Evolutionary conservation across 2,797 vertebrate genomes (phyloP).

Genomic region (Tragelaphus oryx): DNA sequence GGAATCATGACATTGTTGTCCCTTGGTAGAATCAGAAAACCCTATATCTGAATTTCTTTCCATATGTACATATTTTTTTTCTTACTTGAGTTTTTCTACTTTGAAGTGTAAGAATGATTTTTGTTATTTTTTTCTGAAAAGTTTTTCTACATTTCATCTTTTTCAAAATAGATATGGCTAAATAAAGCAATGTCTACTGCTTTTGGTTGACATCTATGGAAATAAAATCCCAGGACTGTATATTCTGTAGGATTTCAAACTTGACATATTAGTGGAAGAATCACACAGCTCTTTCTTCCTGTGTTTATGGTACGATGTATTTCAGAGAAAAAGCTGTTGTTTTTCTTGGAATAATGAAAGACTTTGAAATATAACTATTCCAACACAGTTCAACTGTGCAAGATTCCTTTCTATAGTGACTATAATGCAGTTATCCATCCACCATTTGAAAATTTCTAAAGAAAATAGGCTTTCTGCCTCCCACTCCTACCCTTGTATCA

Average conservation of each 20-base stretch:
- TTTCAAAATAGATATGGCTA: neutral
- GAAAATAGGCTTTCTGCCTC: neutral
- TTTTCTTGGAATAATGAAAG: neutral
- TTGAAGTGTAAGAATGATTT: neutral
- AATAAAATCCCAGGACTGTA: neutral
- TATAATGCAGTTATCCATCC: neutral
- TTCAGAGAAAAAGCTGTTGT: neutral
- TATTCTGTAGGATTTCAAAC: neutral
- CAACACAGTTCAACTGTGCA: neutral
- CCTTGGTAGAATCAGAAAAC: conserved; percentile 48
- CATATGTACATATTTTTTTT: neutral
- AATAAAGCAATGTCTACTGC: neutral
- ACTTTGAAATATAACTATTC: neutral
- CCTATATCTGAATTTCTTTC: neutral
- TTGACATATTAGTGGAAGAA: neutral
- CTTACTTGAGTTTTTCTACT: neutral
- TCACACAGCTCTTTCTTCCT: neutral
- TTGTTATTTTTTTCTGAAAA: neutral
- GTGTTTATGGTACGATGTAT: neutral
- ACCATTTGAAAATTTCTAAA: neutral
- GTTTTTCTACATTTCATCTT: neutral
- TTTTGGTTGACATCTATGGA: neutral
- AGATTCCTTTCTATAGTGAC: neutral
- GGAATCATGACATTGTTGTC: neutral
- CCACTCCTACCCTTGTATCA: neutral